Evolutionary conservation across 2,888 invertebrate genomes (phyloP), one percentile per base, ranked within the genome.

Genomic region (Dynastes tityus): DNA sequence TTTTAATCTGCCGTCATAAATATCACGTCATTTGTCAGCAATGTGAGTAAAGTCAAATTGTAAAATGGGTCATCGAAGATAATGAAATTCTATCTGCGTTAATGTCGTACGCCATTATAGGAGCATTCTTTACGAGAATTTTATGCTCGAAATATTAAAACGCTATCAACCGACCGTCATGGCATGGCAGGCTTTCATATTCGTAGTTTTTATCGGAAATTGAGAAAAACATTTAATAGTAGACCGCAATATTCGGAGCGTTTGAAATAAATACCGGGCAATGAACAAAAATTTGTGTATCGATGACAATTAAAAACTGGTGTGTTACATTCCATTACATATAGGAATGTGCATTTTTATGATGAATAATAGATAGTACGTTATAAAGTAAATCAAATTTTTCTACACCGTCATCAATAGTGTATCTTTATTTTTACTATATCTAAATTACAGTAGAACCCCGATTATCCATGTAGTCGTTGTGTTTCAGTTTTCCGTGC

Each of bases 31-130:
- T 64, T 64, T 37, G 64, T 37, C 40, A 64, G 8, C 37, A 16
- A 64, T 37, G 40, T 64, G 16, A 16, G 32, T 64, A 37, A 64
- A 32, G 64, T 16, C 16, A 37, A 64, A 64, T 64, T 64, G 40
- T 64, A 64, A 64, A 64, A 64, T 64, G 40, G 64, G 64, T 64
- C 64, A 64, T 64, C 64, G 64, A 32, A 64, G 64, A 64, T 64
- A 64, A 64, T 64, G 64, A 64, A 64, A 64, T 37, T 64, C 64
- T 64, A 32, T 64, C 32, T n/a, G 32, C 64, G 64, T 64, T 64
- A 58, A 58, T 58, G 55, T 22, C 22, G 22, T 58, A 58, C 8
- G 2, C 55, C 55, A 58, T 58, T 58, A 58, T 22, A 22, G 16
- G 2, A 32, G 32, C 40, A 37, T 40, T 32, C 37, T 64, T 64